Evolutionary conservation across 2,113 vertebrate genomes (phyloP), one percentile per base, ranked within the genome.

Genomic region (Clarias magur): DNA sequence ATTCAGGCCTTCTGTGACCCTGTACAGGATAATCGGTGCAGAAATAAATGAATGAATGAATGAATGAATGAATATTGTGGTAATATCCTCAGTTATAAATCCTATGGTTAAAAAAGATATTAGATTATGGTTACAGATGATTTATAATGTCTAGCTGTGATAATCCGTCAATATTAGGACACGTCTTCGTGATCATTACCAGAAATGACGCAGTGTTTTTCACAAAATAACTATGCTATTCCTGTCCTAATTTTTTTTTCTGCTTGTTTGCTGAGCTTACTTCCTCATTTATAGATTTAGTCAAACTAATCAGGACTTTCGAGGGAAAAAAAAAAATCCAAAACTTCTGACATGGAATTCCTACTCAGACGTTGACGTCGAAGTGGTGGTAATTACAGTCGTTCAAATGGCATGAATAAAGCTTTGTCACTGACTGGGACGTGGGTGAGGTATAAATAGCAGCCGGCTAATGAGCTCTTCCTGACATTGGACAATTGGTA

Each of bases 391-490:
- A 79, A 57, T 79, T 30, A 79, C 17, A 23, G 16, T 57, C 54
- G 19, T 57, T 79, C 76, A 30, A 19, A 80, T 80, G 78, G 19
- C 78, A 34, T 59, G 17, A 34, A 80, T 59, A 80, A 80, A 19
- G 56, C 16, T 59, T 34, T 21, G 56, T 27, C 27, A 27, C 78
- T 34, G 78, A 80, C 78, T 57, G 54, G 54, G 10, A 59, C 59
- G 78, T 80, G 78, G 78, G 78, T 27, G 76, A 59, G 17, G 56
- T 59, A 80, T 30, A 80, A 80, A 80, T 59, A 80, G 54, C 78
- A 12, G 56, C 78, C 5, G 54, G 78, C 54, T 80, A 80, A 80
- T 80, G 78, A 80, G 56, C 27, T 56, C 27, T 34, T 59, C 56
- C 78, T 80, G 78, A 80, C 78, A 80, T 21, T 54, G 78, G 56